Evolutionary conservation across 2,888 invertebrate species (phyloP), one percentile per base, ranked within the genome.

Genomic region (Nesidiocoris tenuis): DNA sequence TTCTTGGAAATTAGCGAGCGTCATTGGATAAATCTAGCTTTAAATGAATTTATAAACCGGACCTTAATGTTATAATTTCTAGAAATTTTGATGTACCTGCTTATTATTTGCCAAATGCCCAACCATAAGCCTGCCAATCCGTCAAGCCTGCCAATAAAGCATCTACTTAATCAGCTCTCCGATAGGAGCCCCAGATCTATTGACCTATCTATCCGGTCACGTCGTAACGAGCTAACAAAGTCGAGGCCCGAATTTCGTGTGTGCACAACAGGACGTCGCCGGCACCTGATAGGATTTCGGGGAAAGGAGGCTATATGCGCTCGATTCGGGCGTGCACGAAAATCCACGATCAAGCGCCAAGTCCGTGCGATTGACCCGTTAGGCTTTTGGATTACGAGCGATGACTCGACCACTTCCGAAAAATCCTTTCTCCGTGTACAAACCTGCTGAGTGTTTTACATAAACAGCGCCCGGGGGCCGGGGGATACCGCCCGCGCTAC

Each of bases 361-460:
- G 61, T 72, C 55, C 54, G 17, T 21, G 17, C 61, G 55, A 25
- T 61, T 72, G 72, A 63, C 72, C 72, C 72, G 72, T 72, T 72
- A 72, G 72, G 25, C 72, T 56, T 25, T n/a, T 23, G 55, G 72
- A 72, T 72, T 72, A 72, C 61, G 63, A 72, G 72, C 72, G 72
- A 61, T 72, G 72, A 72, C 72, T 72, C 63, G 39, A 54, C 72
- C 54, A n/a, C 72, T 61, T 72, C 63, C 39, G 23, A 56, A 21
- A 61, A 72, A 22, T 19, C 61, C 63, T 24, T 7, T 39, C 39
- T 3, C 39, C 39, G 39, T 39, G 12, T 39, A 39, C 55, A 54
- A 72, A 61, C 63, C 72, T 72, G 72, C 72, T 72, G 72, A 72
- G 72, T 72, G 72, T 72, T 72, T 72, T 72, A 72, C 72, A 72